These are phyloP conservation scores for Corticium candelabrum DNA, from an alignment of 37 sponge, comb jelly and placozoan species.

Conservation along the genomic window DNA sequence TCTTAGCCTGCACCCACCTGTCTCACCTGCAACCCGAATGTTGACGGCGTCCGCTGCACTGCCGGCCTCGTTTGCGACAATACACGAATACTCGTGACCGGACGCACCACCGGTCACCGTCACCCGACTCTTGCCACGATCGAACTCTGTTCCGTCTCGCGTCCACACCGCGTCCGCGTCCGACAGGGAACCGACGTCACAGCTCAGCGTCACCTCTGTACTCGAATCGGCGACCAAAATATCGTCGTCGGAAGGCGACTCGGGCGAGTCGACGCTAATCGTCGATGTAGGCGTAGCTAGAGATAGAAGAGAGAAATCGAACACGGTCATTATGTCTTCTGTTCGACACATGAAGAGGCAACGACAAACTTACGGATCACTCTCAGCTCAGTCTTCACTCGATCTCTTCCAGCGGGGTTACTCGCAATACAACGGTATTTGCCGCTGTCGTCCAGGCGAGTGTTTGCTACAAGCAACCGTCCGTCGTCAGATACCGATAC, in stretches of 20 bases:
- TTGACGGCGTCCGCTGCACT: not conserved
- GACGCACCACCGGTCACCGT: not conserved
- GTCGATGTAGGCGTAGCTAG: too few species aligned
- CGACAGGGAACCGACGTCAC: not conserved
- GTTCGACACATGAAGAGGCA: not conserved
- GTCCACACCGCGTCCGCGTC: too few species aligned
- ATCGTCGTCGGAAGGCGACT: too few species aligned
- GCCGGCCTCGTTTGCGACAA: not conserved
- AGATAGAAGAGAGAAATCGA: too few species aligned
- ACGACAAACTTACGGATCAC: not conserved
- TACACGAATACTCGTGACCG: not conserved
- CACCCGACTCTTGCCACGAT: not conserved
- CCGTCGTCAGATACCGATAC: not conserved
- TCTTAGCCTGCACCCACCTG: too few species aligned
- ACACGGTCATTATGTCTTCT: too few species aligned
- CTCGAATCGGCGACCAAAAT: not conserved
- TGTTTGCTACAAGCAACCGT: not conserved
- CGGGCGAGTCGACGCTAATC: too few species aligned
- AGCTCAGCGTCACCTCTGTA: not conserved
- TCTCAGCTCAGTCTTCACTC: not conserved
- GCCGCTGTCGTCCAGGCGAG: not conserved
- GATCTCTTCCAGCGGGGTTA: not conserved
- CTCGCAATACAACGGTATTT: not conserved
- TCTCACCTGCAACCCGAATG: not conserved
- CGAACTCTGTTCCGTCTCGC: too few species aligned